phyloP scores from a whole-genome alignment of 2,113 vertebrate species.

The Gavia stellata region DNA sequence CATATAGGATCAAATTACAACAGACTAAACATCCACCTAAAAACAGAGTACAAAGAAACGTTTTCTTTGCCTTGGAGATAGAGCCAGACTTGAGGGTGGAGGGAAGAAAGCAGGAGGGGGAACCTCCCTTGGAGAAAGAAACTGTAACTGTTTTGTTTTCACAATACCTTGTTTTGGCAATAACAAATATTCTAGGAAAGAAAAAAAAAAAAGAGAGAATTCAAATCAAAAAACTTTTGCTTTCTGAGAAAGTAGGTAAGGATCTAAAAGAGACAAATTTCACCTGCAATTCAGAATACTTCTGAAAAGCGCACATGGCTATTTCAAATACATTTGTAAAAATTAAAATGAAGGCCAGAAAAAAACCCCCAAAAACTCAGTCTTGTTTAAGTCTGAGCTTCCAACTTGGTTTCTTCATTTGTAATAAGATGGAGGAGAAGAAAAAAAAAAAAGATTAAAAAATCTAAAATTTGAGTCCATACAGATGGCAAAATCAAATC shows the following conservation, averaged over 20 bases:
- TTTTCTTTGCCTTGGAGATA: background rate
- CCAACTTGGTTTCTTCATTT: rapidly evolving
- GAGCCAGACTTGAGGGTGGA: background rate
- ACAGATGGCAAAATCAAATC: background rate
- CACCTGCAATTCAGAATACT: background rate
- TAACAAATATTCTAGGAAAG: background rate
- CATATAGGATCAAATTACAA: background rate
- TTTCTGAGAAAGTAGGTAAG: background rate
- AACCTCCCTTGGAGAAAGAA: background rate
- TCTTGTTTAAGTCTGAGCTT: background rate
- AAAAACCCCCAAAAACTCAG: background rate
- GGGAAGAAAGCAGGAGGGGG: background rate
- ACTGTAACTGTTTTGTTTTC: background rate
- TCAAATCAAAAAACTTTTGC: rapidly evolving
- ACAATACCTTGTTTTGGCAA: background rate
- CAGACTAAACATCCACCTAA: background rate
- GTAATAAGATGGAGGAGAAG: background rate
- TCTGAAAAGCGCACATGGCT: background rate
- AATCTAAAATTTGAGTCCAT: background rate
- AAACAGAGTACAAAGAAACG: background rate
- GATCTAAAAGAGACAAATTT: background rate
- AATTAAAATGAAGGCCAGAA: background rate
- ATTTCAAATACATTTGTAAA: background rate
- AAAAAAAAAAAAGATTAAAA: background rate
- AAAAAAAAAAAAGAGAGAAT: background rate